Percentiles rank a stretch among this genome's conserved stretches.
phyloP scores from a whole-genome alignment of 1,140 invertebrate species.

The Amyelois transitella region DNA sequence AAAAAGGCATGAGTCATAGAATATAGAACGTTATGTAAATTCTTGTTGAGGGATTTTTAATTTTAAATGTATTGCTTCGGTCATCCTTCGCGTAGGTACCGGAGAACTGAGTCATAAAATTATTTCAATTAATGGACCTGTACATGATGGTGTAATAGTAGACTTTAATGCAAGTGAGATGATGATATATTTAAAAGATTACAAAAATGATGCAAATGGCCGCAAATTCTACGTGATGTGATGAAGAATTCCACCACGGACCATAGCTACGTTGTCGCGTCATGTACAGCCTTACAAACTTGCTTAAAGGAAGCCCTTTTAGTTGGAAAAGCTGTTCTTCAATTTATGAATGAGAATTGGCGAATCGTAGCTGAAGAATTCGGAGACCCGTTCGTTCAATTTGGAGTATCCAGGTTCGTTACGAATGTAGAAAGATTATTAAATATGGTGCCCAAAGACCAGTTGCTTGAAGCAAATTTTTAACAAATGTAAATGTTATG shows the following conservation, averaged over 20 bases:
- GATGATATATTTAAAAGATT: too few relatives aligned
- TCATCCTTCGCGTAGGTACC: too few relatives aligned
- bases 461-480: slow-evolving; percentile 6
- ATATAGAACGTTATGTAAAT: too few relatives aligned
- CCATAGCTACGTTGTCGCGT: slow-evolving; percentile 36
- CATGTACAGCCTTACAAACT: slow-evolving; percentile 34
- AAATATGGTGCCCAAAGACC: slow-evolving; percentile 17
- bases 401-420: slow-evolving; percentile 22
- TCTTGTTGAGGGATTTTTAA: too few relatives aligned
- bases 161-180: too few relatives aligned
- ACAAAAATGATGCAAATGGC: slow-evolving; percentile 19
- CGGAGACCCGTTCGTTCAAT: slow-evolving; percentile 36
- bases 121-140: too few relatives aligned
- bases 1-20: too few relatives aligned
- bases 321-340: slow-evolving; percentile 37
- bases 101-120: too few relatives aligned
- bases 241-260: slow-evolving; percentile 21
- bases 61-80: too few relatives aligned
- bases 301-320: slow-evolving; percentile 38
- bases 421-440: slow-evolving; percentile 30
- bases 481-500: too few relatives aligned
- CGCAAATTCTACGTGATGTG: slow-evolving; percentile 23
- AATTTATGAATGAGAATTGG: slow-evolving; percentile 51
- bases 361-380: slow-evolving; percentile 37
- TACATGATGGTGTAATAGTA: too few relatives aligned